Evolutionary conservation across 2,888 invertebrate genomes (phyloP).

Genomic region (Synanthedon tipuliformis): DNA sequence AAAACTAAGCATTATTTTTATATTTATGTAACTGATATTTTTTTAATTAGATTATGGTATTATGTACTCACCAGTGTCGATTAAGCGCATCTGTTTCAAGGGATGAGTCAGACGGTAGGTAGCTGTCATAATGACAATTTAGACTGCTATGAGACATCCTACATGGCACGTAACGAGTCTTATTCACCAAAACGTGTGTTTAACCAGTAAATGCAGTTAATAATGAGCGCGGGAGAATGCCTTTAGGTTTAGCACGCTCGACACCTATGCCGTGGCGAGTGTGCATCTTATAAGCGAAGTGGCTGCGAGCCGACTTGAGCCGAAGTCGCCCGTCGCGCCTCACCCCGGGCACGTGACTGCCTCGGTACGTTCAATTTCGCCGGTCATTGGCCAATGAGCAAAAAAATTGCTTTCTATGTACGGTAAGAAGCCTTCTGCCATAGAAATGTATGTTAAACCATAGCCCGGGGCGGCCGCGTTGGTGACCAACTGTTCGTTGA

Average conservation of each 20-base stretch:
- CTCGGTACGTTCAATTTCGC: constrained; percentile 50
- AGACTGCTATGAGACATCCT: constrained; percentile 69
- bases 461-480: constrained; percentile 30
- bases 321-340: constrained; percentile 60
- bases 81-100: constrained; percentile 65
- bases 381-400: constrained; percentile 60
- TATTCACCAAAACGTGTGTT: constrained; percentile 41
- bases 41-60: not conserved
- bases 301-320: constrained; percentile 27
- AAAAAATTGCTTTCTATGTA: constrained; percentile 37
- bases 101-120: constrained; percentile 62
- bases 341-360: constrained; percentile 70
- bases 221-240: constrained; percentile 51
- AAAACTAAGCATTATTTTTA: too few relatives aligned
- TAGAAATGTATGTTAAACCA: constrained; percentile 43
- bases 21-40: not conserved
- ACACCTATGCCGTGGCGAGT: constrained; percentile 61
- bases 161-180: constrained; percentile 59
- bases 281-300: constrained; percentile 67
- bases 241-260: constrained; percentile 54
- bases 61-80: constrained; percentile 55
- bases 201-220: constrained; percentile 34
- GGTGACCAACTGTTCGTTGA: constrained; percentile 23
- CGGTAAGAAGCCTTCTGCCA: constrained; percentile 43
- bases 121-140: constrained; percentile 61